phyloP scores from a whole-genome alignment of 2,888 invertebrate genomes.

The Unio delphinus region DNA sequence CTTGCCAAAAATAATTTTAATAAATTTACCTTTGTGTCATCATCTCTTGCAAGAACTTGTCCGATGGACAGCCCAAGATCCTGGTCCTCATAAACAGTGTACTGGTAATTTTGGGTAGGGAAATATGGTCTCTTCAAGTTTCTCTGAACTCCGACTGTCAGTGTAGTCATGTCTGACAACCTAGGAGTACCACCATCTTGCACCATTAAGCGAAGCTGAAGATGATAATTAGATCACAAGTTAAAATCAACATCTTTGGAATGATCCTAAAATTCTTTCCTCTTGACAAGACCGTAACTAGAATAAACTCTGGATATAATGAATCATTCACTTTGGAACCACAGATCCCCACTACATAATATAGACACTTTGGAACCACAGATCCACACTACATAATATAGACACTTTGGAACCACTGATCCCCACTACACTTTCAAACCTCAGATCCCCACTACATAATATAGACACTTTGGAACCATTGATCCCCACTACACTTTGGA shows the following conservation, averaged over 20 bases:
- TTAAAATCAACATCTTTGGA: background rate
- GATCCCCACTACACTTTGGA: no score
- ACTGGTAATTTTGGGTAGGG: slow-evolving; percentile 32
- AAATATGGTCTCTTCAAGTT: slow-evolving; percentile 47
- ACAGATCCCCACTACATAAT: background rate
- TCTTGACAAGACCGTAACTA: background rate
- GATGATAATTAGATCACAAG: background rate
- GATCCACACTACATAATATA: no score
- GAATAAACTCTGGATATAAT: background rate
- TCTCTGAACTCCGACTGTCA: slow-evolving; percentile 48
- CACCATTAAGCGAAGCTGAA: slow-evolving; percentile 56
- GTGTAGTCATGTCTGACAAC: slow-evolving; percentile 45
- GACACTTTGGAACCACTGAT: no score
- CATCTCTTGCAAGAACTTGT: slow-evolving; percentile 1
- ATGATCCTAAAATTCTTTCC: background rate
- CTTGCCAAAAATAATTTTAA: no score
- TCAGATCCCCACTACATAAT: no score
- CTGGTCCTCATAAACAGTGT: slow-evolving; percentile 55
- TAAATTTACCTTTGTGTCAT: slow-evolving; percentile 33
- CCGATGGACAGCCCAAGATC: slow-evolving; percentile 44
- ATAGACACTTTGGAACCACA: no score
- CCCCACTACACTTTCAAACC: no score
- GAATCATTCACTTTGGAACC: background rate
- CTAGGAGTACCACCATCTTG: slow-evolving; percentile 59
- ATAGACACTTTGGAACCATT: no score